Evolutionary conservation across 2,888 invertebrate genomes (phyloP).

Genomic region (Amphipyra tragopoginis): DNA sequence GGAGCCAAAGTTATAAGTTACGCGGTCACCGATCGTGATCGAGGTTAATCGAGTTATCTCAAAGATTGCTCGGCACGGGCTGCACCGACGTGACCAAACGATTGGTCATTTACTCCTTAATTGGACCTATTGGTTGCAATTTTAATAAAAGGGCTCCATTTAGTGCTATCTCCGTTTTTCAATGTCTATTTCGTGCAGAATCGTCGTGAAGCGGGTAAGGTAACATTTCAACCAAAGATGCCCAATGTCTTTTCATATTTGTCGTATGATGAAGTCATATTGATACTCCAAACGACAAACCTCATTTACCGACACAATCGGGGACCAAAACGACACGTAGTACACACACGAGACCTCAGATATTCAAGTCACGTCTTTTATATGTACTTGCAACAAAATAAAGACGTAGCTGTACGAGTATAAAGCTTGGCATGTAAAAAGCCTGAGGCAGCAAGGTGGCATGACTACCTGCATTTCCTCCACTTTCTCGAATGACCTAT

Average conservation of each 20-base stretch:
- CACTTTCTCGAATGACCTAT: constrained; percentile 83
- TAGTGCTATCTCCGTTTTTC: constrained; percentile 7
- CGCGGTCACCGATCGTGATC: constrained; percentile 61
- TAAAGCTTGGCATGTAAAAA: constrained; percentile 25
- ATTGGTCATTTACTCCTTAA: constrained; percentile 74
- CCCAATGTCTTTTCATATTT: constrained; percentile 7
- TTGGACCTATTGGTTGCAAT: constrained; percentile 60
- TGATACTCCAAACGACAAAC: constrained; percentile 30
- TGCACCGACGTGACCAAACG: constrained; percentile 62
- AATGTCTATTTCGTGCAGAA: constrained; percentile 13
- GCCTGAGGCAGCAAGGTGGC: constrained; percentile 52
- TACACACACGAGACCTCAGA: constrained; percentile 9
- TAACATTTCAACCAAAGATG: constrained; percentile 6
- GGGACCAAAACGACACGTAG: constrained; percentile 14
- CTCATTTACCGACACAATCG: constrained; percentile 32
- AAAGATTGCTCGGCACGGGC: constrained; percentile 64
- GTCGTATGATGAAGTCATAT: constrained; percentile 11
- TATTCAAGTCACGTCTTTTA: constrained; percentile 42
- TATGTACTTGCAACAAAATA: constrained; percentile 29
- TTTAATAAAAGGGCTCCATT: constrained; percentile 44
- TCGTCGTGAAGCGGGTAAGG: neutral
- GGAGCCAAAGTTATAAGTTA: constrained; percentile 46
- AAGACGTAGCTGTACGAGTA: constrained; percentile 18
- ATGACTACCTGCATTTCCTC: constrained; percentile 48
- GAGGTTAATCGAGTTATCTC: constrained; percentile 75